Conservation (phyloP, 2,113 vertebrate genomes). For the Eurypyga helias region DNA sequence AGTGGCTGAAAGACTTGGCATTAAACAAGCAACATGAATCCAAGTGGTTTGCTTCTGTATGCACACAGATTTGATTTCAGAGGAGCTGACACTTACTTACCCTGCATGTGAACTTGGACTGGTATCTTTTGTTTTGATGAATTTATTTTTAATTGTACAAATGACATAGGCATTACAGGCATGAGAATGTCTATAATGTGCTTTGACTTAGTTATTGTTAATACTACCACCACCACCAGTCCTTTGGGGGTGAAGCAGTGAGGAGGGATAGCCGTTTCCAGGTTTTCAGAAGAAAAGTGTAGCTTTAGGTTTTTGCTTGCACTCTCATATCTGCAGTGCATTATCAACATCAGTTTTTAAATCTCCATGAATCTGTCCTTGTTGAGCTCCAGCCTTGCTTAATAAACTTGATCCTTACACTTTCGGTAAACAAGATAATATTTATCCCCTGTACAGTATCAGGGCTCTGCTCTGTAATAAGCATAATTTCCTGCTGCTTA, state of each 20-base stretch:
- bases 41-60: background rate
- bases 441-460: background rate
- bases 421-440: background rate
- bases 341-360: background rate
- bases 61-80: background rate
- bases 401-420: background rate
- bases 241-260: background rate
- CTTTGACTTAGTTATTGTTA: background rate
- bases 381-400: background rate
- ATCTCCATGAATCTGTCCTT: background rate
- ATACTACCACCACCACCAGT: background rate
- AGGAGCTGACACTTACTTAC: background rate
- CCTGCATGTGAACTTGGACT: accelerated
- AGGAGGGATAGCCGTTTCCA: background rate
- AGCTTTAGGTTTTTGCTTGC: background rate
- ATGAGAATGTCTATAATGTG: background rate
- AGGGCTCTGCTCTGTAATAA: background rate
- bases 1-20: background rate
- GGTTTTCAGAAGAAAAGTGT: background rate
- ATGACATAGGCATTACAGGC: background rate
- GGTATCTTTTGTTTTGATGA: background rate
- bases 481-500: background rate
- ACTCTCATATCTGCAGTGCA: background rate
- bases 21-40: background rate
- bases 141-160: background rate